Percentiles rank a stretch among this genome's conserved stretches.
phyloP scores from a whole-genome alignment of 1,140 invertebrate genomes.

The Achroia grisella region DNA sequence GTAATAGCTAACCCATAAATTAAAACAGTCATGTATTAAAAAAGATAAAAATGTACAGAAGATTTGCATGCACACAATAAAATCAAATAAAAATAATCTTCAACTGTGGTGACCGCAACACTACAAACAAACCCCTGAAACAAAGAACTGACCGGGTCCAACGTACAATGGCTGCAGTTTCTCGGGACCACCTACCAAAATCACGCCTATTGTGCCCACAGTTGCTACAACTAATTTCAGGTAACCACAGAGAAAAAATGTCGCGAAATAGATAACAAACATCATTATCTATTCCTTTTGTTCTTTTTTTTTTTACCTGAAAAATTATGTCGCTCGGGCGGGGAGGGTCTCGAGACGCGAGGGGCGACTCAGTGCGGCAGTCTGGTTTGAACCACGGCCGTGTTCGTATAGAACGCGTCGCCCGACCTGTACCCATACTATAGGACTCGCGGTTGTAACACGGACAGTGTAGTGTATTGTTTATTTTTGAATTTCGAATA shows the following conservation, averaged over 20 bases:
- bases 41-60: too few species aligned
- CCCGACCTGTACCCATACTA: slow-evolving; percentile 14
- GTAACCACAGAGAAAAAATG: slow-evolving; percentile 20
- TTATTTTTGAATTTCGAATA: slow-evolving; percentile 13
- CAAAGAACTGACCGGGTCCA: slow-evolving; percentile 10
- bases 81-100: too few species aligned
- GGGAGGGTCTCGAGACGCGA: slow-evolving; percentile 34
- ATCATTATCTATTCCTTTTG: slow-evolving; percentile 16
- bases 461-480: slow-evolving; percentile 15
- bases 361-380: slow-evolving; percentile 43
- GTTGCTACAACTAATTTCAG: slow-evolving; percentile 23
- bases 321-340: slow-evolving; percentile 32
- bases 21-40: too few species aligned
- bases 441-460: slow-evolving; percentile 7
- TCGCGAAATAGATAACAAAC: slow-evolving; percentile 46
- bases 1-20: too few species aligned
- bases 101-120: neutral
- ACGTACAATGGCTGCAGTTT: too few species aligned
- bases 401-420: slow-evolving; percentile 21
- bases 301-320: slow-evolving; percentile 51
- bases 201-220: slow-evolving; percentile 5
- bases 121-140: slow-evolving; percentile 17
- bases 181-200: slow-evolving; percentile 22
- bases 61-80: too few species aligned
- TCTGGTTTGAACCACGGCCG: slow-evolving; percentile 36